Evolutionary conservation across 2,797 vertebrate genomes (phyloP), one percentile per base, ranked within the genome.

Genomic region (Lerista edwardsae): DNA sequence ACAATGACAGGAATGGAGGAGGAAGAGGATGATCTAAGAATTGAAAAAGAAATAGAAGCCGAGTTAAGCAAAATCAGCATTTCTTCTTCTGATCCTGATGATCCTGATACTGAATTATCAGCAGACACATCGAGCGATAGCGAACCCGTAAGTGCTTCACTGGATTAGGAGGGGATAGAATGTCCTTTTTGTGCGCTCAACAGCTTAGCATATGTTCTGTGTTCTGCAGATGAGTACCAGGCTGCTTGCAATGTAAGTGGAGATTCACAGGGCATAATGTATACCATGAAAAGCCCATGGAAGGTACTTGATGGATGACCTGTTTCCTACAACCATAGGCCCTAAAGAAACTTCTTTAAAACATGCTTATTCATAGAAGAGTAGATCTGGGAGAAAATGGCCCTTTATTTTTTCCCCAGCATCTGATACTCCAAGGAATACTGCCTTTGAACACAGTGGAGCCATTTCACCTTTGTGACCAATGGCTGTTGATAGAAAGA

Each of bases 21-120:
- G 29, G 71, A 41, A 2, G 55, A 87, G 12, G 91, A 93, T 82
- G 88, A 76, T 59, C 82, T 91, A 87, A 75, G 39, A 65, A 90
- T 96, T 75, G 90, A 91, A 80, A 93, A 94, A 89, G 90, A 94
- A 86, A 85, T 96, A 90, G 93, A 95, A 86, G 91, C 87, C 74
- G 96, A 97, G 93, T 72, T 97, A 88, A 91, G 91, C 44, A 93
- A 94, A 85, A 85, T 96, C 65, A 93, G 87, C 67, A 71, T 95
- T 86, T 94, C 94, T 57, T 86, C 89, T 1, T 91, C 88, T 83
- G 96, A 96, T 74, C 62, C 69, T 29, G 92, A 93, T 41, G 94
- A 94, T 80, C 36, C 25, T 79, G 93, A 93, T 29, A 90, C 78
- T 41, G 94, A 94, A 6, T 85, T 87, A 27, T 87, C 93, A 47